Conservation (phyloP, 2,113 vertebrate species). For the Riparia riparia region DNA sequence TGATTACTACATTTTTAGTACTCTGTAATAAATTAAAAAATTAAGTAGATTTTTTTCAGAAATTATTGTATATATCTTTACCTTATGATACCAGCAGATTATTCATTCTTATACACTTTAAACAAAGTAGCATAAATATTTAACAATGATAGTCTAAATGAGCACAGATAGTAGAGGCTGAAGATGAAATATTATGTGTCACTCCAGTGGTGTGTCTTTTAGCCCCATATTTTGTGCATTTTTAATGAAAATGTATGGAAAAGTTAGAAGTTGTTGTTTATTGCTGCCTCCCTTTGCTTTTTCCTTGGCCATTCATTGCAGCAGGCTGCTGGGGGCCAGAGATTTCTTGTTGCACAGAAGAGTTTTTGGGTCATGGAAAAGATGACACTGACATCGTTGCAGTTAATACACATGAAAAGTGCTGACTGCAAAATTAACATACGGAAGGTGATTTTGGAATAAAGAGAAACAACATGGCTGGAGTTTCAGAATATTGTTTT, state of each 20-base stretch:
- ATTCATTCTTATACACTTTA: neutral
- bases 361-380: neutral
- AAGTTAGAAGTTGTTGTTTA: neutral
- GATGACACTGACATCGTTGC: neutral
- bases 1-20: neutral
- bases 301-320: neutral
- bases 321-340: neutral
- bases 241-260: neutral
- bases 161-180: rapidly evolving
- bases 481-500: neutral
- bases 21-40: neutral
- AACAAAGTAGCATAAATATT: neutral
- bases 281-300: neutral
- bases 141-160: neutral
- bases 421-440: neutral
- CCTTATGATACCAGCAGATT: neutral
- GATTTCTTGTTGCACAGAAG: neutral
- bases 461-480: neutral
- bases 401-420: neutral
- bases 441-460: neutral
- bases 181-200: neutral
- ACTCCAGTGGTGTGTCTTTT: neutral
- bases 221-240: neutral
- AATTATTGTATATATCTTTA: neutral
- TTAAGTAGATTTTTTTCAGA: rapidly evolving